phyloP scores from a whole-genome alignment of 2,797 vertebrate genomes.

The Cossypha polioptera region DNA sequence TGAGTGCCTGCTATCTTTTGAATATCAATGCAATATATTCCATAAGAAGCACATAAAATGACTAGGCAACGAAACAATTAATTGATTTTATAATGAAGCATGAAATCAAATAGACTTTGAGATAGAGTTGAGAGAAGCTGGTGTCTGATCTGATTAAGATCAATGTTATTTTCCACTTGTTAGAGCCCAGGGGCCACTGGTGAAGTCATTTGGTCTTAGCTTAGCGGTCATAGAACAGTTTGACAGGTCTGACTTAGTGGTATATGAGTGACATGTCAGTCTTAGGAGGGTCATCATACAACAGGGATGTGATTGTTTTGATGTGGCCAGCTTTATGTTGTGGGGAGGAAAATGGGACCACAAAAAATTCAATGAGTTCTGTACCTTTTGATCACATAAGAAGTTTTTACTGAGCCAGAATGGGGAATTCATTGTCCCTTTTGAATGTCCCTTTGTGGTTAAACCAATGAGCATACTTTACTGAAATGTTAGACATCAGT shows the following conservation, averaged over 20 bases:
- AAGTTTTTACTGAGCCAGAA: background rate
- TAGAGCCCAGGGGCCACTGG: background rate
- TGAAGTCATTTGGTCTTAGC: background rate
- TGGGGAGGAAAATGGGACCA: background rate
- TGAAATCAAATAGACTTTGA: constrained; percentile 38
- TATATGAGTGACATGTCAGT: fast-evolving
- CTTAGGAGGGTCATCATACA: background rate
- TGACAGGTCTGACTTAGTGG: background rate
- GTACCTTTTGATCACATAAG: background rate
- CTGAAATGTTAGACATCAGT: background rate
- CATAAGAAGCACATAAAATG: background rate
- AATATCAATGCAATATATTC: background rate
- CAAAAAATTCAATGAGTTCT: background rate
- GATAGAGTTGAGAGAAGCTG: background rate
- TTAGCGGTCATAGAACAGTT: background rate
- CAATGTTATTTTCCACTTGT: background rate
- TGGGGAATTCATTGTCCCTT: background rate
- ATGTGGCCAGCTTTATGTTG: background rate
- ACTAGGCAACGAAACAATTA: constrained; percentile 20
- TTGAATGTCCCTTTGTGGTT: background rate
- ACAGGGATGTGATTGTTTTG: background rate
- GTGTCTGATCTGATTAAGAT: constrained; percentile 57
- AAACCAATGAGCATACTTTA: background rate
- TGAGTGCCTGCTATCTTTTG: background rate
- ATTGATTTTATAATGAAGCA: constrained; percentile 54